phyloP scores from a whole-genome alignment of 2,797 vertebrate genomes.

The Cyprinella venusta region DNA sequence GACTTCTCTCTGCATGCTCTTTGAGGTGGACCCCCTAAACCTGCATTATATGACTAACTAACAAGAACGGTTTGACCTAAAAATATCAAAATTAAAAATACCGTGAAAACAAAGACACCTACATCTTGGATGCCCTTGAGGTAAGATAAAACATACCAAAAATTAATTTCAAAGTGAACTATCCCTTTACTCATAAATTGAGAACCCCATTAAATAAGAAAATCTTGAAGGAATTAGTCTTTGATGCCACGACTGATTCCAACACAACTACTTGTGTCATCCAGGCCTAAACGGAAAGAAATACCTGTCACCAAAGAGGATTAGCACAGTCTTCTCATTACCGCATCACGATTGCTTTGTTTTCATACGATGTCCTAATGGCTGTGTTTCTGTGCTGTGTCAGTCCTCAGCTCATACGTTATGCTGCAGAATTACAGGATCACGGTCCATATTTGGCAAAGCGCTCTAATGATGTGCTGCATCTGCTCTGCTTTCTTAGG shows the following conservation, averaged over 20 bases:
- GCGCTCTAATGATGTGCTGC: constrained; percentile 29
- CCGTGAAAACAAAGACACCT: no score
- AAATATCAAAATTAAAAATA: no score
- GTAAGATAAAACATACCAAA: no score
- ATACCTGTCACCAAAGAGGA: constrained; percentile 8
- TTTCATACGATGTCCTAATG: constrained; percentile 29
- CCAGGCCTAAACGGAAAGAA: background rate
- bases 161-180: no score
- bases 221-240: no score
- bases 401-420: constrained; percentile 43
- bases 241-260: no score
- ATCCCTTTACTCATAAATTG: background rate
- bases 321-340: constrained; percentile 16
- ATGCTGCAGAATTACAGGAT: constrained; percentile 5
- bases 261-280: background rate
- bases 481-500: constrained; percentile 26
- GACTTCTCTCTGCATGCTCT: no score
- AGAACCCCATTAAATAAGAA: no score
- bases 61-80: no score
- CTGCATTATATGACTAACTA: no score
- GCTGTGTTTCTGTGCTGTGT: constrained; percentile 33
- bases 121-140: no score
- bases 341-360: background rate
- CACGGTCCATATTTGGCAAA: constrained; percentile 26
- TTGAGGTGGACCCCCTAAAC: no score